phyloP scores from a whole-genome alignment of 2,113 vertebrate genomes.

The Physeter macrocephalus region DNA sequence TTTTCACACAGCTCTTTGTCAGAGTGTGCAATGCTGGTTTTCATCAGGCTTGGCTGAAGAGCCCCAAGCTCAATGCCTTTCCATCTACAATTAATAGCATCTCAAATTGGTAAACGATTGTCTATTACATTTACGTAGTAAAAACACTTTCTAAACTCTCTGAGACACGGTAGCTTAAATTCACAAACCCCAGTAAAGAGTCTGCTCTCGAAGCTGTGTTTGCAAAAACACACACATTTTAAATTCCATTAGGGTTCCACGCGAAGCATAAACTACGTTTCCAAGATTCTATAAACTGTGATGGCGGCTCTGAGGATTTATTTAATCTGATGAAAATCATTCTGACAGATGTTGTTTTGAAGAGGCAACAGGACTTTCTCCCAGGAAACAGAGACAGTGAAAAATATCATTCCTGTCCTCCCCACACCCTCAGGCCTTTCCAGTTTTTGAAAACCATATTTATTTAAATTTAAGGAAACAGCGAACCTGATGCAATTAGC shows the following conservation, averaged over 20 bases:
- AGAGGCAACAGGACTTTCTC: slow-evolving; percentile 64
- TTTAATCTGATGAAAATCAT: slow-evolving; percentile 75
- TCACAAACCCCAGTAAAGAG: background rate
- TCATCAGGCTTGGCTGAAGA: background rate
- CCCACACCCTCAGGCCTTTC: background rate
- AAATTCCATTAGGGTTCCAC: slow-evolving; percentile 50
- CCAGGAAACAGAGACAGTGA: slow-evolving; percentile 40
- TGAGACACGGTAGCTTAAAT: background rate
- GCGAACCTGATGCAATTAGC: background rate
- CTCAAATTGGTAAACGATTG: background rate
- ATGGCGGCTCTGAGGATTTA: slow-evolving; percentile 69
- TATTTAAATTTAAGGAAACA: slow-evolving; percentile 45
- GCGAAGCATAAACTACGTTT: slow-evolving; percentile 65
- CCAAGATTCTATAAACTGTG: slow-evolving; percentile 60
- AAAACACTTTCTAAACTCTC: background rate
- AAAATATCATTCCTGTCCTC: background rate
- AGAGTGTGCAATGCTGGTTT: background rate
- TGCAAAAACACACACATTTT: slow-evolving; percentile 28
- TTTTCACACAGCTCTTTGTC: fast-evolving
- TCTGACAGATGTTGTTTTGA: slow-evolving; percentile 79
- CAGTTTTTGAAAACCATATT: slow-evolving; percentile 19
- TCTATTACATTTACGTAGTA: no score
- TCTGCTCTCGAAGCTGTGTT: background rate
- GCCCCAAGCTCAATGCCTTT: background rate
- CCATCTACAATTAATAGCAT: background rate